Evolutionary conservation across 2,113 vertebrate genomes (phyloP).

Genomic region (Erinaceus europaeus): DNA sequence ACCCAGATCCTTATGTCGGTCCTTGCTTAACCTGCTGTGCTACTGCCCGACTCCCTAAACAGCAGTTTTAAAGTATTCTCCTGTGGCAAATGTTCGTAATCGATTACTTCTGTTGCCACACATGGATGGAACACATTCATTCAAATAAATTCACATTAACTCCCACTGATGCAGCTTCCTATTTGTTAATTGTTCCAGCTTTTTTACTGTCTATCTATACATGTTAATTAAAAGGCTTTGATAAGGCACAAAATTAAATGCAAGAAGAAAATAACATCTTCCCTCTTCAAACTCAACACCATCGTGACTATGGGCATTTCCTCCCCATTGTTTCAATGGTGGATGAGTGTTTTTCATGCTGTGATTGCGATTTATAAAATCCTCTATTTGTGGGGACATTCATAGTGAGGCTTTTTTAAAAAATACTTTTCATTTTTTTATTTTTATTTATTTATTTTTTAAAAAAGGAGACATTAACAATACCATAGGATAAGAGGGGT

Average conservation of each 20-base stretch:
- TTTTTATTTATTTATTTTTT: too few species aligned
- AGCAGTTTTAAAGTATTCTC: not conserved
- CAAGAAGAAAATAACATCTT: not conserved
- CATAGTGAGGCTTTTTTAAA: not conserved
- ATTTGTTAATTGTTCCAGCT: not conserved
- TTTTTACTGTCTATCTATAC: not conserved
- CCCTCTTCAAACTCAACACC: not conserved
- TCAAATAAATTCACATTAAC: not conserved
- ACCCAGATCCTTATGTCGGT: too few species aligned
- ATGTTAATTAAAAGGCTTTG: not conserved
- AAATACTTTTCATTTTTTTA: too few species aligned
- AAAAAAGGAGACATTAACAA: too few species aligned
- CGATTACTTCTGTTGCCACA: not conserved
- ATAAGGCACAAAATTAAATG: not conserved
- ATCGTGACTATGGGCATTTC: not conserved
- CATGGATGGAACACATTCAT: not conserved
- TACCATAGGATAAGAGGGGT: too few species aligned
- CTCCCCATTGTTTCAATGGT: accelerated
- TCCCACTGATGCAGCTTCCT: not conserved
- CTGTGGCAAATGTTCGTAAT: not conserved
- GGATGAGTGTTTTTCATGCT: not conserved
- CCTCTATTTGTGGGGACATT: not conserved
- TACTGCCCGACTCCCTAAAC: too few species aligned
- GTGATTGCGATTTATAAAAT: not conserved
- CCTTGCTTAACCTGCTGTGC: too few species aligned